Evolutionary conservation across 2,888 invertebrate species (phyloP).

Genomic region (Leucoma salicis): DNA sequence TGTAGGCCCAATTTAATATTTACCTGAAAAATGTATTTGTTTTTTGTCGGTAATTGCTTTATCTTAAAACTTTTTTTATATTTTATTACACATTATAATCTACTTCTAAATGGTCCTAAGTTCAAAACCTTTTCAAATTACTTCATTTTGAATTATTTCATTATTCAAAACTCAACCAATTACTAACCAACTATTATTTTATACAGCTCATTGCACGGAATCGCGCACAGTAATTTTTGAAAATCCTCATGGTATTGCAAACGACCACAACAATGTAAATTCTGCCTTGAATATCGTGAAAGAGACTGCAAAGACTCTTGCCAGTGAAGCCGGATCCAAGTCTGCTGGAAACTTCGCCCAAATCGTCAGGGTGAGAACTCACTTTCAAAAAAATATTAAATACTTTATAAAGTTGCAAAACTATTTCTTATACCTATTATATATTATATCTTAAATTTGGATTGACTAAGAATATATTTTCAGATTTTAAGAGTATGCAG

Average conservation of each 20-base stretch:
- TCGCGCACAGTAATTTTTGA: conserved; percentile 87
- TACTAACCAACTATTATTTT: no score
- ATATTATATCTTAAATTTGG: background rate
- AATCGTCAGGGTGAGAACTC: conserved; percentile 80
- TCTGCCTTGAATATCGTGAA: conserved; percentile 82
- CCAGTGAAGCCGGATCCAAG: conserved; percentile 83
- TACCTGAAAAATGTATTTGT: no score
- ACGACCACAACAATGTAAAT: conserved; percentile 75
- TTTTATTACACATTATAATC: no score
- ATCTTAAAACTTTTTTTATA: no score
- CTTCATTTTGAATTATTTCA: no score
- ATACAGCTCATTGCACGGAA: conserved; percentile 56
- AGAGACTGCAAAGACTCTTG: conserved; percentile 83
- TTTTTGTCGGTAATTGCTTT: no score
- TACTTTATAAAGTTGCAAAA: background rate
- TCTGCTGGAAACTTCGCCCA: conserved; percentile 86
- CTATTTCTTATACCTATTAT: background rate
- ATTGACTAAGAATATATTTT: conserved; percentile 38
- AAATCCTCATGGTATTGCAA: conserved; percentile 82
- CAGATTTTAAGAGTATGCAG: conserved; percentile 84
- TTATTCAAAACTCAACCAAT: no score
- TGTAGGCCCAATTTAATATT: no score
- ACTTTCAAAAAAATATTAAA: background rate
- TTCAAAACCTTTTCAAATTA: no score
- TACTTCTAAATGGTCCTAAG: no score